These are phyloP conservation scores for Hirtodrosophila histrioides DNA, from an alignment of 2,888 invertebrate species.

Conservation along the genomic window DNA sequence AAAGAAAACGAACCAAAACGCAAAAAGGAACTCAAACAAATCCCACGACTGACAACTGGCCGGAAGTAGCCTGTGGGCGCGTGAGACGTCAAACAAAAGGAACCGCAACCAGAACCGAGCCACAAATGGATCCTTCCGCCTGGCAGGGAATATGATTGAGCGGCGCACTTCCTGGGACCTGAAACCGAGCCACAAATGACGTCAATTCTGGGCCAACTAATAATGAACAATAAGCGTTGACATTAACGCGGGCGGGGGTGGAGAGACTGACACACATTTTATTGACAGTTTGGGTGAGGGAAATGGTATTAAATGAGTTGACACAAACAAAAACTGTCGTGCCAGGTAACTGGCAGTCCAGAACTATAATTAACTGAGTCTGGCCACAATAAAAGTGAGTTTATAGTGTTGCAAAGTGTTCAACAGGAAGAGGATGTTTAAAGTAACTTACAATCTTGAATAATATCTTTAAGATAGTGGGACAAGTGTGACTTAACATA, in stretches of 20 bases:
- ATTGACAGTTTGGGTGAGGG: conserved; percentile 28
- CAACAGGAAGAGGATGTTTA: too few relatives aligned
- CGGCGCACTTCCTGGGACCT: conserved; percentile 25
- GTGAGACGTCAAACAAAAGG: conserved; percentile 30
- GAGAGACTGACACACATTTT: conserved; percentile 35
- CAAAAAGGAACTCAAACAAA: conserved; percentile 46
- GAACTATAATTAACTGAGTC: conserved; percentile 38
- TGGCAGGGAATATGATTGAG: conserved; percentile 32
- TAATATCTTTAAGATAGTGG: too few relatives aligned
- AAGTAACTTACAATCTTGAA: too few relatives aligned
- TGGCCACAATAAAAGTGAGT: too few relatives aligned
- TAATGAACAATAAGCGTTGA: conserved; percentile 38
- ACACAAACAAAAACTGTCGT: conserved; percentile 20
- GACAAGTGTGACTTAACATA: too few relatives aligned
- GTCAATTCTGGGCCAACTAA: conserved; percentile 47
- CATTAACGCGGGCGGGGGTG: not conserved
- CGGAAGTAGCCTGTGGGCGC: conserved; percentile 44
- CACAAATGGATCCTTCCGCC: conserved; percentile 56
- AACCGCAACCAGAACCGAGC: conserved; percentile 9
- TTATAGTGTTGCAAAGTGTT: too few relatives aligned
- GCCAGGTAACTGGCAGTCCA: conserved; percentile 12
- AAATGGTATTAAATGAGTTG: conserved; percentile 32
- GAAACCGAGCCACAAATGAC: conserved; percentile 28
- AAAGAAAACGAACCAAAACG: conserved; percentile 12
- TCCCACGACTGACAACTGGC: conserved; percentile 42